Evolutionary conservation across 2,113 vertebrate species (phyloP), one percentile per base, ranked within the genome.

Genomic region (Larimichthys crocea): DNA sequence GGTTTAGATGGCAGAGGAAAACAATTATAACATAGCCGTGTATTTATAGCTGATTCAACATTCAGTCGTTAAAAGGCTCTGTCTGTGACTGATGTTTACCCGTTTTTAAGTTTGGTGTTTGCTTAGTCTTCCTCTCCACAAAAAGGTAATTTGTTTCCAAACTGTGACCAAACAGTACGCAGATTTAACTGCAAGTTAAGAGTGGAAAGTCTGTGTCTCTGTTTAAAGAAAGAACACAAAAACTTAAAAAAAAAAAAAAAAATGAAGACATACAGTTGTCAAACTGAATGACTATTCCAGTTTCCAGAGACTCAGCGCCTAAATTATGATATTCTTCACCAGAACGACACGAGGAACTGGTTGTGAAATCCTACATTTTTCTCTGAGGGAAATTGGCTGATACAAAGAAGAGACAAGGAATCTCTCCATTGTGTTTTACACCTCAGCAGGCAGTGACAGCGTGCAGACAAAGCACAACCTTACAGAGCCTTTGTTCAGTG

Each of bases 1-100:
- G 88, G 91, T 90, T 90, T 87, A 85, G 88, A 92, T 88, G 86
- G 93, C 90, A 91, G 88, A 88, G 89, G 90, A 91, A 93, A 93
- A 92, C 92, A 93, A 93, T 94, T 93, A 92, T 88, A 90, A 86
- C 79, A 77, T 88, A 65, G 90, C 87, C 20, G 85, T 82, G 86
- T 92, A 92, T 93, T 92, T 92, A 93, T 91, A 93, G 92, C 86
- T 90, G 85, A 88, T 91, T 94, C 89, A 93, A 92, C 87, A 94
- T 85, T 89, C 74, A 86, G 81, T 79, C 79, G 40, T 88, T 78
- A 86, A 89, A 91, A 89, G 77, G 71, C 84, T 80, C 79, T 88
- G 91, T 93, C 88, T 92, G 89, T 93, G 86, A 75, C 66, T 63
- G 80, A 46, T 91, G 91, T 91, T 92, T 92, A 86, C 90, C 80